Evolutionary conservation across 2,888 invertebrate genomes (phyloP).

Genomic region (Leucozona laternaria): DNA sequence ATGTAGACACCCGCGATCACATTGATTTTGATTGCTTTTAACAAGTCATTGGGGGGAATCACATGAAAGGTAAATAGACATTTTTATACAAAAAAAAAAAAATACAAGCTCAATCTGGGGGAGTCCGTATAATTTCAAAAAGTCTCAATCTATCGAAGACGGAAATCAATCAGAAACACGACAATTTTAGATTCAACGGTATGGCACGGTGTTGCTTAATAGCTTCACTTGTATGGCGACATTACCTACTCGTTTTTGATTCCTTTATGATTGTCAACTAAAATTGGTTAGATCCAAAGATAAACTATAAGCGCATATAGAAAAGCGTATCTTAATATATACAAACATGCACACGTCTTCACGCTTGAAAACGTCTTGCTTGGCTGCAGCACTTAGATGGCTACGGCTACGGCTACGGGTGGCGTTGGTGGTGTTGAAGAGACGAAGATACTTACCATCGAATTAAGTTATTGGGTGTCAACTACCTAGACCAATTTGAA

Average conservation of each 20-base stretch:
- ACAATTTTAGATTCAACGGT: conserved; percentile 20
- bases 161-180: conserved; percentile 55
- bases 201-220: conserved; percentile 16
- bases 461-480: neutral
- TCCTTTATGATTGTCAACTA: conserved; percentile 25
- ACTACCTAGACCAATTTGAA: conserved; percentile 1
- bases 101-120: neutral
- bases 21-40: neutral
- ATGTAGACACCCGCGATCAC: conserved; percentile 18
- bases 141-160: conserved; percentile 37
- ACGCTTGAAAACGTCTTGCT: conserved; percentile 48
- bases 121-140: neutral
- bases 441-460: neutral
- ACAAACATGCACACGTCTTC: conserved; percentile 46
- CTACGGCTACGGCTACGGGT: no score
- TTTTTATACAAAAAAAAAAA: neutral
- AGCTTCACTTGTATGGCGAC: conserved; percentile 22
- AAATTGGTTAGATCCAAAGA: conserved; percentile 7
- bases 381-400: neutral
- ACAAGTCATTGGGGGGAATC: neutral
- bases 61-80: conserved; percentile 2
- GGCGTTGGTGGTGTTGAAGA: neutral
- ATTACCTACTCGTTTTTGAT: conserved; percentile 47
- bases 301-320: neutral
- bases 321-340: neutral